These are phyloP conservation scores for Varanus salvator DNA, from an alignment of 2,113 vertebrate species.

Conservation along the genomic window DNA sequence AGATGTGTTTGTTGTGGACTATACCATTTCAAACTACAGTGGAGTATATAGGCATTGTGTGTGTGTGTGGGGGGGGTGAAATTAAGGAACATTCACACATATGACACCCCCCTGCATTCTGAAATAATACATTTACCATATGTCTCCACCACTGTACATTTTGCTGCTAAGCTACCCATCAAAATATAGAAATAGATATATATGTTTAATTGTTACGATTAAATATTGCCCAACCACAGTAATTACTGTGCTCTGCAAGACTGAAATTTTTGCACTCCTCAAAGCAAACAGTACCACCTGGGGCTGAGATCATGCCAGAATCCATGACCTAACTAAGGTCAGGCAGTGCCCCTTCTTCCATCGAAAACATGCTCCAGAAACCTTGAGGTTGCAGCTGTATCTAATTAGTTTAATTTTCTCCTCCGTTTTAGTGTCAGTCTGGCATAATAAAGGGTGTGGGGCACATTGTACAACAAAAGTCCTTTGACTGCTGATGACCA, in stretches of 20 bases:
- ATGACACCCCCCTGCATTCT: neutral
- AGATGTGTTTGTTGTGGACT: too few species aligned
- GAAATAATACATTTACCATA: neutral
- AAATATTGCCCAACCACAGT: constrained; percentile 2
- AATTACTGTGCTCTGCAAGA: neutral
- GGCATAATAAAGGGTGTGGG: constrained; percentile 16
- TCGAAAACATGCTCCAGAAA: constrained; percentile 43
- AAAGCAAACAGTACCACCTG: constrained; percentile 6
- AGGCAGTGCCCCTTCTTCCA: neutral
- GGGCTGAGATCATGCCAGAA: constrained; percentile 28
- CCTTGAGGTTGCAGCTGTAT: constrained; percentile 38
- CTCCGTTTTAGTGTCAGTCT: constrained; percentile 47
- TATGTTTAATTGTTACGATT: neutral
- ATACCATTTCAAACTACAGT: neutral
- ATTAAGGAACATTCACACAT: neutral
- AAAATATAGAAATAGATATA: neutral
- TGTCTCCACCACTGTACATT: neutral
- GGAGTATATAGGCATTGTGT: neutral
- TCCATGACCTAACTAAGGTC: neutral
- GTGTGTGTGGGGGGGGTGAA: too few species aligned
- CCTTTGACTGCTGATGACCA: constrained; percentile 37
- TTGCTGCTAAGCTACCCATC: neutral
- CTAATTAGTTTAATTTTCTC: constrained; percentile 36
- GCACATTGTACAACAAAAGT: constrained; percentile 25
- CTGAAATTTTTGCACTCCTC: constrained; percentile 27